Base-by-base conservation (phyloP, 2,113 vertebrate species). In the Corydoras sp. region DNA sequence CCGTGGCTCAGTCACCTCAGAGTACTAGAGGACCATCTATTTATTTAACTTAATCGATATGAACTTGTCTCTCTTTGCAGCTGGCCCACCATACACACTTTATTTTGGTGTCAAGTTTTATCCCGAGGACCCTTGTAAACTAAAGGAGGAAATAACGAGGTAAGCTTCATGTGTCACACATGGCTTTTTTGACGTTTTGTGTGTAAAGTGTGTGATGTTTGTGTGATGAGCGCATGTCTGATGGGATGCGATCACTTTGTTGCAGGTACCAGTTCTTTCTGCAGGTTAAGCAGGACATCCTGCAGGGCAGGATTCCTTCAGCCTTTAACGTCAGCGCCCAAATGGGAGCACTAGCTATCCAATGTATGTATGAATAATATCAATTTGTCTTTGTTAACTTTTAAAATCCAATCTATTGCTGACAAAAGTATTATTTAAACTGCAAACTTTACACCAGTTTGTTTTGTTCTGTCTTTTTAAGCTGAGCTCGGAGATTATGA, bases 91-190 rank as follows among this genome's bases (percentile, higher is more conserved):
- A 2, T 97, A 92, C 75, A 95, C 94, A 18, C 86, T 97, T 29
- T 96, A 96, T 85, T 97, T 97, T 83, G 93, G 94, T 67, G 92
- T 97, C 72, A 95, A 92, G 80, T 97, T 97, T 84, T 97, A 97
- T 64, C 87, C 89, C 54, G 91, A 95, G 78, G 92, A 96, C 84
- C 94, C 94, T 0, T 92, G 89, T 75, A 92, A 90, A 82, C 89
- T 96, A 58, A 92, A 94, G 78, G 93, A 96, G 80, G 94, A 95
- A 87, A 89, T 94, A 76, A 96, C 93, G 77, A 91, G 91, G 95
- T 96, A 77, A 65, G 76, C 81, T 51, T 29, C 12, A 24, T 58
- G n/a, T 59, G 6, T 69, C 51, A 15, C 0, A 48, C 24, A 29
- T 29, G 7, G 32, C 53, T 51, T 5, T 5, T 32, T 10, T n/a